Evolutionary conservation across 2,888 invertebrate species (phyloP).

Genomic region (Aleiodes alternator): DNA sequence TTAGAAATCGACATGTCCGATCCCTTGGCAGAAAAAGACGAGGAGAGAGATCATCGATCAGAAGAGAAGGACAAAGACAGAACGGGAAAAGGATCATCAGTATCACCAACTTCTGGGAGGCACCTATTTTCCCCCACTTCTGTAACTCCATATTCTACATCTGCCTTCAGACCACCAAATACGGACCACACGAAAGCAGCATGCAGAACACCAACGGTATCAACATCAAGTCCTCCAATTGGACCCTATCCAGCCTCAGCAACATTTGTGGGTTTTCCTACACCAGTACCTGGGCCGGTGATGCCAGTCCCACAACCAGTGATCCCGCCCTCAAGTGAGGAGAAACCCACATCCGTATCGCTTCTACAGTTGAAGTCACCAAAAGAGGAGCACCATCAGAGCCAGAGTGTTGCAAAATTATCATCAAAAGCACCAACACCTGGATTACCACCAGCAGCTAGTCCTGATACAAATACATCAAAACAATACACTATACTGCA

Average conservation of each 20-base stretch:
- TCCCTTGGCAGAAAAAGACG: constrained; percentile 81
- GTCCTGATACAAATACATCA: constrained; percentile 77
- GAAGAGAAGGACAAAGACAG: constrained; percentile 77
- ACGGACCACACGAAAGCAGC: constrained; percentile 80
- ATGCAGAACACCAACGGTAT: constrained; percentile 67
- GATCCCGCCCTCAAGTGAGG: constrained; percentile 70
- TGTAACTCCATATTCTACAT: constrained; percentile 83
- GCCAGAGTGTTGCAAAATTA: constrained; percentile 56
- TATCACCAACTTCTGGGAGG: constrained; percentile 60
- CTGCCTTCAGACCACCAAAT: constrained; percentile 87
- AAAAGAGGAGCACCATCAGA: constrained; percentile 69
- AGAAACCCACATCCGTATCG: constrained; percentile 74
- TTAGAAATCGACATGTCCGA: constrained; percentile 88
- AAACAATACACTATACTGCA: constrained; percentile 93
- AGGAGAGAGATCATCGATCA: constrained; percentile 77
- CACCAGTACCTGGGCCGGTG: constrained; percentile 70
- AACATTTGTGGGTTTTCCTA: constrained; percentile 85
- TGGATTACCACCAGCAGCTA: constrained; percentile 73
- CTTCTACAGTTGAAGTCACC: constrained; percentile 76
- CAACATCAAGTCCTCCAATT: constrained; percentile 73
- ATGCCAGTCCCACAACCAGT: constrained; percentile 70
- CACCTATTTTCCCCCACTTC: constrained; percentile 51
- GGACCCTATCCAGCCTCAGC: constrained; percentile 84
- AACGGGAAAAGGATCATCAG: constrained; percentile 70
- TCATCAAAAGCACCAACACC: constrained; percentile 59